A percentile compares a stretch with the other conserved stretches of the same genome.
These are phyloP conservation scores for Drosophila dunni DNA, from an alignment of 1,140 invertebrate species.

Conservation along the genomic window DNA sequence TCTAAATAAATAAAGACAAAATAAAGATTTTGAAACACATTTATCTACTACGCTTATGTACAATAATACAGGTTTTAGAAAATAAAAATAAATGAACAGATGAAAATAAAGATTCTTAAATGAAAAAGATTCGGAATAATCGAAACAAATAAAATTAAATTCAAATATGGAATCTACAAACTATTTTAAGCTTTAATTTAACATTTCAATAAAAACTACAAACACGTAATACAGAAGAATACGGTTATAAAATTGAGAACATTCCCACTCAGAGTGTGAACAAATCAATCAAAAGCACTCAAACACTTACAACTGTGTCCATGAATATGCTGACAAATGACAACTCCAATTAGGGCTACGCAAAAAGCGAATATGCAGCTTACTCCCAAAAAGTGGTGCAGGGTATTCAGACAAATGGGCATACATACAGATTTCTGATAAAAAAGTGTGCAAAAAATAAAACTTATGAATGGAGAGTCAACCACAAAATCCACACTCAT, in stretches of 20 bases:
- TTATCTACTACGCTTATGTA: no score
- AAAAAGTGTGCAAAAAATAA: constrained; percentile 22
- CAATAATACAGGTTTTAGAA: no score
- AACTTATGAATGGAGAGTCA: constrained; percentile 14
- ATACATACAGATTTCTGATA: constrained; percentile 24
- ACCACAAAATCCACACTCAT: constrained; percentile 67
- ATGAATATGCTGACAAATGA: constrained; percentile 34
- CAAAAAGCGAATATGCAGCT: constrained; percentile 4
- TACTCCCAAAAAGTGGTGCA: constrained; percentile 4
- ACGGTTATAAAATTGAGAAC: background rate
- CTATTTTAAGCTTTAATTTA: no score
- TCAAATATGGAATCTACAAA: no score
- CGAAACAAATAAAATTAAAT: no score
- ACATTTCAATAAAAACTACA: no score
- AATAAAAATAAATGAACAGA: no score
- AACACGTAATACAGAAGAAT: no score
- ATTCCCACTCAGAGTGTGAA: background rate
- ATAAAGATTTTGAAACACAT: no score
- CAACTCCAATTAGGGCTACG: constrained; percentile 47
- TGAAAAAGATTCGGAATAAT: no score
- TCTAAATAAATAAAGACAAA: no score
- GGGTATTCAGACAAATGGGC: constrained; percentile 23
- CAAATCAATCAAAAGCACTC: constrained; percentile 3
- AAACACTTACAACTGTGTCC: constrained; percentile 13
- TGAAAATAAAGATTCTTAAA: no score